phyloP scores from a whole-genome alignment of 2,888 invertebrate genomes.

The Hesperia comma region DNA sequence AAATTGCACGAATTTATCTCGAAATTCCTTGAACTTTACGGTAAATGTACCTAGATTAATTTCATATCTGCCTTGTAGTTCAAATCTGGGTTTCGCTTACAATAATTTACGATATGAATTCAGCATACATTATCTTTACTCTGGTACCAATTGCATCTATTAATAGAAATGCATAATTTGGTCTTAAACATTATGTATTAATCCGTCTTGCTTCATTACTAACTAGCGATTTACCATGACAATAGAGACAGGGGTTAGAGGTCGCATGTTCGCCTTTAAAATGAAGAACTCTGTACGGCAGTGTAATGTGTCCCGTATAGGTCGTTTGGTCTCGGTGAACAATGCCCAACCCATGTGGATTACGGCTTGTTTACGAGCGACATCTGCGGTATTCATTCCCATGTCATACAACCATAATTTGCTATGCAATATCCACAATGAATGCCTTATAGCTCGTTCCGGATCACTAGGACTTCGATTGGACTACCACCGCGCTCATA shows the following conservation, averaged over 20 bases:
- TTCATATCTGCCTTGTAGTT: not conserved
- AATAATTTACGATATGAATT: conserved; percentile 27
- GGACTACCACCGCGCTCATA: conserved; percentile 45
- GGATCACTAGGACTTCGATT: conserved; percentile 58
- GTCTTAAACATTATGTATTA: conserved; percentile 35
- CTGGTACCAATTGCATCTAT: conserved; percentile 19
- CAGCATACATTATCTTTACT: conserved; percentile 17
- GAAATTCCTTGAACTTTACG: conserved; percentile 19
- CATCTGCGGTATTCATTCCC: conserved; percentile 61
- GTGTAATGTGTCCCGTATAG: conserved; percentile 50
- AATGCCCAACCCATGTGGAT: conserved; percentile 71
- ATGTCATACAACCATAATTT: conserved; percentile 52
- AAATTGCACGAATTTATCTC: conserved; percentile 10
- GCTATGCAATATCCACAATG: conserved; percentile 47
- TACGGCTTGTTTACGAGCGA: conserved; percentile 63
- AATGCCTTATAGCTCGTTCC: conserved; percentile 52
- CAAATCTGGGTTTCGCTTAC: conserved; percentile 20
- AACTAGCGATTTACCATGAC: conserved; percentile 67
- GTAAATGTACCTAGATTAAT: conserved; percentile 3
- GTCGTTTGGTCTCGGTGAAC: conserved; percentile 54
- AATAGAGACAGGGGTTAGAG: conserved; percentile 73
- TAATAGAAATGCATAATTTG: conserved; percentile 22
- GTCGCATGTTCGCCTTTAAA: conserved; percentile 71
- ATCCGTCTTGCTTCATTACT: conserved; percentile 54
- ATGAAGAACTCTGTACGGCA: conserved; percentile 54